Base-by-base conservation (phyloP, 2,113 vertebrate genomes). In the Neogobius melanostomus region DNA sequence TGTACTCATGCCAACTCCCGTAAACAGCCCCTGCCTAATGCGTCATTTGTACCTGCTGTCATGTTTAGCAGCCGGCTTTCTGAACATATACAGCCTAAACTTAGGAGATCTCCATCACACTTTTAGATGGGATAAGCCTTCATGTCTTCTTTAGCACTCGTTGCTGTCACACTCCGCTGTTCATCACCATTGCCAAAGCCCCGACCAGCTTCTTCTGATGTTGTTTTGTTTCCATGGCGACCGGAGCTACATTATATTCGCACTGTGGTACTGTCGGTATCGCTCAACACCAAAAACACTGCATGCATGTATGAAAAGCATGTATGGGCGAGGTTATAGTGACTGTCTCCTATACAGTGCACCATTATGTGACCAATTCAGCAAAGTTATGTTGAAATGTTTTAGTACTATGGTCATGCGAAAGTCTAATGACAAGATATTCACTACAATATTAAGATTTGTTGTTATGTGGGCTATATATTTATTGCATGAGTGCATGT, bases 141-240 rank as follows among this genome's bases (percentile, higher is more conserved):
- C 80, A 68, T 82, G 67, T 69, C 62, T 50, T 50, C 10, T 50
- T 21, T 67, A 68, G 69, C 79, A 66, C 71, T 68, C 80, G 53
- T 21, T 8, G 53, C 69, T 73, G 72, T 68, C 68, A 53, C 75
- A 82, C 69, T 79, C 80, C 14, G 82, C 82, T 82, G 85, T 86
- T 88, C 85, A 85, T 88, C 84, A 85, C 88, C 87, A 86, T 64
- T 52, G 78, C 80, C 77, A 90, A 85, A 88, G 90, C 81, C 89
- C 82, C 90, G 86, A 90, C 89, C 89, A 86, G 82, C 65, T 82
- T 85, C 79, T 82, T 89, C 83, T 87, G 87, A 90, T 88, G 89
- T 91, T 92, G 89, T 93, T 88, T 91, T 88, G 92, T 93, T 93
- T 91, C 92, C 88, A 89, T 93, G 91, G 93, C 88, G 88, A 93